Evolutionary conservation across 1,140 invertebrate genomes (phyloP), one percentile per base, ranked within the genome.

Genomic region (Pseudomyrmex concolor): DNA sequence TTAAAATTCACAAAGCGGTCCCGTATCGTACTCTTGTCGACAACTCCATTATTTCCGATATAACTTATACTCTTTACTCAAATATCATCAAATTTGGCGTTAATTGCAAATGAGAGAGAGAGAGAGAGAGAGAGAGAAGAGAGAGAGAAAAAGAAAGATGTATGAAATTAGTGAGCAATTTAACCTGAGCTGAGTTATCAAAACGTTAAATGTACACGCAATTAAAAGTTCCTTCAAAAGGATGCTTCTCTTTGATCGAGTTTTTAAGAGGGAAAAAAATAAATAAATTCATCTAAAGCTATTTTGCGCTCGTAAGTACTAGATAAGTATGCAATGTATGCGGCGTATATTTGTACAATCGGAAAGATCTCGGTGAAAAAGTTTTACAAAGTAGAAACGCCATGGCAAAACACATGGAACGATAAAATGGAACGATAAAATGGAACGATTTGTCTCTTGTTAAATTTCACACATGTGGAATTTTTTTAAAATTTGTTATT

Each of bases 311-410:
- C 15, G 45, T 64, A 12, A 19, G 15, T 76, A 64, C 7, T 74
- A 74, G 50, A 51, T 10, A 63, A 63, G 63, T 63, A 63, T 34
- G 17, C 5, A 63, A 63, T 34, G 17, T 10, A 63, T 50, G 34
- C 19, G 19, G 48, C 34, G 45, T 51, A 34, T 34, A 51, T 34
- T 74, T 74, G n/a, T 64, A 43, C 59, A 64, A n/a, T 15, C 43
- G 7, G 10, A 64, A 5, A 74, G 50, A 64, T 17, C 12, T 25
- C 22, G 13, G 1, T 13, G 15, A 7, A 64, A 63, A 15, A 74
- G 48, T 62, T 74, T 19, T 63, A 63, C 13, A 7, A 34, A 34
- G 34, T 34, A 34, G 34, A 34, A 34, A 34, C 34, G 34, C 34
- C 0, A 34, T 34, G 5, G 34, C 0, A 34, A 34, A 7, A 34